These are phyloP conservation scores for Rhagoletis zephyria DNA, from an alignment of 1,140 invertebrate genomes.

Conservation along the genomic window DNA sequence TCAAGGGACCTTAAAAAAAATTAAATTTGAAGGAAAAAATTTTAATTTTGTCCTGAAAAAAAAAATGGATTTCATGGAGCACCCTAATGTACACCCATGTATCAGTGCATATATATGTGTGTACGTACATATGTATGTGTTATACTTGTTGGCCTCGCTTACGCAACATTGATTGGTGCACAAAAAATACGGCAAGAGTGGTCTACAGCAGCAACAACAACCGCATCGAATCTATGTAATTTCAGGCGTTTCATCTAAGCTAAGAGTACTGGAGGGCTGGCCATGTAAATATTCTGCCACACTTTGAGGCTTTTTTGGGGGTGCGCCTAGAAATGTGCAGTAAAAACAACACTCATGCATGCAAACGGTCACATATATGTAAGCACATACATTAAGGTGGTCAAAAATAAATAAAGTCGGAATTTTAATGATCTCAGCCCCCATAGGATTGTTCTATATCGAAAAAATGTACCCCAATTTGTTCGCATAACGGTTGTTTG, in stretches of 20 bases:
- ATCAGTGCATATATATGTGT: too few relatives aligned
- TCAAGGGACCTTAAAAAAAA: too few relatives aligned
- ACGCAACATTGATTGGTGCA: neutral
- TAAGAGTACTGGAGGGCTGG: neutral
- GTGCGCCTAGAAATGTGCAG: constrained; percentile 37
- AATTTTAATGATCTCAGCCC: too few relatives aligned
- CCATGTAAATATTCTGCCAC: neutral
- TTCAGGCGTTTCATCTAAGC: neutral
- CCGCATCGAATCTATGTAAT: neutral
- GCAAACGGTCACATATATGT: neutral
- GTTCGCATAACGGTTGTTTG: too few relatives aligned
- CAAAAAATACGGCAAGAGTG: neutral
- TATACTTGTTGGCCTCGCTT: constrained; percentile 25
- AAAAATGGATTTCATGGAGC: too few relatives aligned
- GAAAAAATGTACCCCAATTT: too few relatives aligned
- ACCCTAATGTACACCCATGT: too few relatives aligned
- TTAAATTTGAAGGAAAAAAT: too few relatives aligned
- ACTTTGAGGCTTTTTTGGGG: constrained; percentile 21
- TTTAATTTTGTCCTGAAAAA: too few relatives aligned
- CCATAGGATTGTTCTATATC: too few relatives aligned
- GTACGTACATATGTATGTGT: neutral
- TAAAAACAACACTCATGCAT: neutral
- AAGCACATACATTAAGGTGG: neutral
- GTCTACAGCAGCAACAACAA: neutral
- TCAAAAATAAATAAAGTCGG: too few relatives aligned